Evolutionary conservation across 2,797 vertebrate genomes (phyloP), one percentile per base, ranked within the genome.

Genomic region (Crenuchus spilurus): DNA sequence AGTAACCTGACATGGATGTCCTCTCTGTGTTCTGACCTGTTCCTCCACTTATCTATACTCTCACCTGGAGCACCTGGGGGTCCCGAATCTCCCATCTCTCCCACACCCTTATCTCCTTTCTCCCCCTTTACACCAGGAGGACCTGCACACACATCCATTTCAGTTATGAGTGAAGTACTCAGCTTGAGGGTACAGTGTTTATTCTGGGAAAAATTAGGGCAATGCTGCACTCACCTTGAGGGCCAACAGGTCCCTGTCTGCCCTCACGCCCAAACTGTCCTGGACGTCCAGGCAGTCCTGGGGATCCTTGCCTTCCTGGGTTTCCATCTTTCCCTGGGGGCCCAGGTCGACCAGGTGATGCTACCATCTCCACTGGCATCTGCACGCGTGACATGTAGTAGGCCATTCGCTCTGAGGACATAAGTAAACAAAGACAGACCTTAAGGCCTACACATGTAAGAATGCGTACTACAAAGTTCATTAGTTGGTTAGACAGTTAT

Each of bases 301-400:
- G 92, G 2, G 83, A 0, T 0, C 97, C 97, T 0, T 91, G 90
- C 49, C 85, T 90, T 62, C 97, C 97, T 0, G 94, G 88, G 10
- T 73, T 6, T 14, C 97, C 97, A 0, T 96, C 94, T 89, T 99
- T 98, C 0, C 97, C 97, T 0, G 97, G 95, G 18, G 94, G 88
- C 1, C 97, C 97, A 0, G 97, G 97, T 51, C 97, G 91, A 16
- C 97, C 97, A 0, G 96, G 96, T 3, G 95, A 88, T 0, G 96
- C 85, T 6, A 88, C 95, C 92, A 93, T 91, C 84, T 98, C 96
- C 80, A 94, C 76, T 0, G 96, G 95, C 88, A 84, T 92, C 74
- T 95, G 96, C 89, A 98, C 89, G 44, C 96, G 92, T 18, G 97
- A 95, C 85, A 97, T 92, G 84, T 97, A 99, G 84, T 99, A 99